Evolutionary conservation across 2,113 vertebrate species (phyloP).

Genomic region (Ceyx cyanopectus): DNA sequence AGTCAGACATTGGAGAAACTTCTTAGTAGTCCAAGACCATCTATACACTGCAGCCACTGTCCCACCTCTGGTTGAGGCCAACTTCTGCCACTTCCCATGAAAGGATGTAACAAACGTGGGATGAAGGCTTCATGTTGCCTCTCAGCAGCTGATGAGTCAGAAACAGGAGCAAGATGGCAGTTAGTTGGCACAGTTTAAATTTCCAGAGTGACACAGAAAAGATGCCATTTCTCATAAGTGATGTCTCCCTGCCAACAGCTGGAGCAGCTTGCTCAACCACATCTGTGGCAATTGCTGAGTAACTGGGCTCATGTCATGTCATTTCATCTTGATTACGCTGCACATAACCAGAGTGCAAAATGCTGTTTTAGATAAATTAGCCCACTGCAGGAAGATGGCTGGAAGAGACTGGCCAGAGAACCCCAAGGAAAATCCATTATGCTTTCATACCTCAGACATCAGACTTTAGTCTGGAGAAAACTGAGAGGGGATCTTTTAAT

Average conservation of each 20-base stretch:
- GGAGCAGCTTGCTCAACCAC: background rate
- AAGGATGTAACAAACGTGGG: background rate
- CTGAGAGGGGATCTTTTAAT: too few species aligned
- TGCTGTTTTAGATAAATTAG: background rate
- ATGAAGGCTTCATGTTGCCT: background rate
- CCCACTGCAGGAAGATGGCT: background rate
- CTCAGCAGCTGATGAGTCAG: slow-evolving; percentile 3
- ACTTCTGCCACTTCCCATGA: background rate
- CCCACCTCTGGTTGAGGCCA: background rate
- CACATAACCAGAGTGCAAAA: background rate
- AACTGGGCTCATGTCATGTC: background rate
- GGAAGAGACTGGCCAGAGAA: background rate
- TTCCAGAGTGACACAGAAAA: slow-evolving; percentile 5
- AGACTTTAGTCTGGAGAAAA: background rate
- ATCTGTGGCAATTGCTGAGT: background rate
- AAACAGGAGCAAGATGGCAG: slow-evolving; percentile 10
- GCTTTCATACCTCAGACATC: background rate
- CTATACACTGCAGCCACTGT: fast-evolving
- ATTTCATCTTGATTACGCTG: slow-evolving; percentile 51
- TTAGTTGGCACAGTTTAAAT: slow-evolving; percentile 11
- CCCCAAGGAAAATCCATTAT: background rate
- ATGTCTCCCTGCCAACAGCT: background rate
- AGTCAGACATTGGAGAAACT: fast-evolving
- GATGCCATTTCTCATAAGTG: background rate
- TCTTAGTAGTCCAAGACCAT: background rate